phyloP scores from a whole-genome alignment of 2,797 vertebrate species.

The Lemur catta region DNA sequence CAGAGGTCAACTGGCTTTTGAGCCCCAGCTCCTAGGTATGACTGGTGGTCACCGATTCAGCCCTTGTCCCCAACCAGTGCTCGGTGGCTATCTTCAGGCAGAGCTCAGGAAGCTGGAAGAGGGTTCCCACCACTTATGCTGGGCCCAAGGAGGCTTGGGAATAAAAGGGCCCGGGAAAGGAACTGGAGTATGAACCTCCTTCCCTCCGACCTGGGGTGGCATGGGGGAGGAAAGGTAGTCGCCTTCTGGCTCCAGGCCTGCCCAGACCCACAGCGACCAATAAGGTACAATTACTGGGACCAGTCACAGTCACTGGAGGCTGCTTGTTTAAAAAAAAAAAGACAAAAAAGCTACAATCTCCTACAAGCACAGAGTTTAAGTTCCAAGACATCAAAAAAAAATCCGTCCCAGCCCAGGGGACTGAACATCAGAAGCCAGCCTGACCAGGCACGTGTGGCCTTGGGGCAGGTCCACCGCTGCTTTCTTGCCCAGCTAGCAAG shows the following conservation, averaged over 20 bases:
- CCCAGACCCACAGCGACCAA: constrained; percentile 78
- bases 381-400: constrained; percentile 81
- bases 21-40: constrained; percentile 46
- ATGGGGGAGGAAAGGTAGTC: constrained; percentile 38
- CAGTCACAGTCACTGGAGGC: constrained; percentile 72
- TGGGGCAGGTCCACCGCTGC: constrained; percentile 72
- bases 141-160: constrained; percentile 18
- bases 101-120: constrained; percentile 47
- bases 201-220: neutral
- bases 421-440: constrained; percentile 72
- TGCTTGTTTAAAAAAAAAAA: constrained; percentile 48
- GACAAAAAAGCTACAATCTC: constrained; percentile 75
- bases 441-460: constrained; percentile 74
- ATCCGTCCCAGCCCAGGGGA: constrained; percentile 77
- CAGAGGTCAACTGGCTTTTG: constrained; percentile 9
- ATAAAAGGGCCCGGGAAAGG: constrained; percentile 15
- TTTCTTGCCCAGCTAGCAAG: constrained; percentile 76
- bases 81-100: constrained; percentile 3
- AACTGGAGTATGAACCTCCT: constrained; percentile 12
- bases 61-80: constrained; percentile 30
- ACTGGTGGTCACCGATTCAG: constrained; percentile 29
- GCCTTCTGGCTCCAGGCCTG: constrained; percentile 78
- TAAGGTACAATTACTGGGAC: constrained; percentile 75
- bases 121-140: neutral
- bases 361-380: constrained; percentile 81